These are phyloP conservation scores for Darevskia mixta DNA, from an alignment of 2,797 vertebrate species.

Conservation along the genomic window DNA sequence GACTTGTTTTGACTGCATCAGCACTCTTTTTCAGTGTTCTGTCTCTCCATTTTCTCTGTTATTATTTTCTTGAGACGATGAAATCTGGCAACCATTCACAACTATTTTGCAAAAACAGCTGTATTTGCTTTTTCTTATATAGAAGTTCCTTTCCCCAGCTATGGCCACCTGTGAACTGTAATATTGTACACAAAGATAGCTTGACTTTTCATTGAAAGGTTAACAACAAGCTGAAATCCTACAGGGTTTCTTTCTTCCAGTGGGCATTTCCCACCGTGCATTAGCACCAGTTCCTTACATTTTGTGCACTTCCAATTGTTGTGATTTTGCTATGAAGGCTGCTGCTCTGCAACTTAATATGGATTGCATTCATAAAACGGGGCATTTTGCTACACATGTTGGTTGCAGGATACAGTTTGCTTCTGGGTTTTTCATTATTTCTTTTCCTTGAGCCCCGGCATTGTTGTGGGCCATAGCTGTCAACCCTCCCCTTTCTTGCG, in stretches of 20 bases:
- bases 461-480: no score
- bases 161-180: slow-evolving; percentile 9
- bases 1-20: neutral
- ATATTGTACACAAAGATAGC: neutral
- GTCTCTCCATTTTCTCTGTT: neutral
- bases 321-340: neutral
- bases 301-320: neutral
- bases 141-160: slow-evolving; percentile 3
- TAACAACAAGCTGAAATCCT: neutral
- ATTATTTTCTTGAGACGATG: neutral
- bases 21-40: neutral
- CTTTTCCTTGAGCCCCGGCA: neutral
- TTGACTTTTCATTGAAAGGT: slow-evolving; percentile 6
- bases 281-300: neutral
- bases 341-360: neutral
- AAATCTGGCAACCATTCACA: slow-evolving; percentile 1
- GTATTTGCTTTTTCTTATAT: slow-evolving; percentile 9
- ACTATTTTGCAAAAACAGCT: slow-evolving; percentile 5
- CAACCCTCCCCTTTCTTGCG: no score
- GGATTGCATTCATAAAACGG: neutral
- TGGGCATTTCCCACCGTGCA: neutral
- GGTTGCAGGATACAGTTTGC: neutral
- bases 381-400: neutral
- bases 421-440: neutral
- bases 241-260: neutral